phyloP scores from a whole-genome alignment of 64 coral and sea anemone species.

The Montipora cactus region DNA sequence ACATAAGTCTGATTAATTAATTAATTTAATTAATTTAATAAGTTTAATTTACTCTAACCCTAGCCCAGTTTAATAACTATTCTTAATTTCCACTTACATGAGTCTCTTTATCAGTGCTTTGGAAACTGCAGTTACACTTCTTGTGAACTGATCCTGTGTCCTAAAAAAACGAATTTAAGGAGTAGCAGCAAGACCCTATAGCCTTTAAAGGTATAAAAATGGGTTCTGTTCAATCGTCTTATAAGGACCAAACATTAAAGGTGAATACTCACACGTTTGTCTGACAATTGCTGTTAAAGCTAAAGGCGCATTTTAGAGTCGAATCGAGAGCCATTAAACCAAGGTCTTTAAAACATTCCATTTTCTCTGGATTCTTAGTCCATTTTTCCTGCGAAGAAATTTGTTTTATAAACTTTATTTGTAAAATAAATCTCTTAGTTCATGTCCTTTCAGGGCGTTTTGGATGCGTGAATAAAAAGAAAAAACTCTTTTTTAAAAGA shows the following conservation, averaged over 20 bases:
- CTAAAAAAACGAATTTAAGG: not conserved
- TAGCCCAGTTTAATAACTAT: no score
- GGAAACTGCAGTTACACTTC: conserved; percentile 28
- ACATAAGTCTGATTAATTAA: no score
- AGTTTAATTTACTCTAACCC: no score
- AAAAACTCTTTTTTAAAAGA: no score
- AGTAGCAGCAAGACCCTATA: no score
- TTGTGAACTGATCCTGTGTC: conserved; percentile 16
- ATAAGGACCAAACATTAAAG: not conserved
- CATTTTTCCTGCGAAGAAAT: conserved; percentile 69
- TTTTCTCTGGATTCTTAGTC: conserved; percentile 48
- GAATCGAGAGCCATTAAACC: conserved; percentile 86
- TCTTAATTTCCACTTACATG: not conserved
- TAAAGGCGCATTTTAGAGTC: conserved; percentile 82
- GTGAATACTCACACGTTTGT: conserved; percentile 54
- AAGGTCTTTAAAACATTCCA: conserved; percentile 80
- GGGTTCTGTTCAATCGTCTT: no score
- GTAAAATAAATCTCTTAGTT: no score
- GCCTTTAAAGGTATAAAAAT: no score
- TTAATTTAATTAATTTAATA: not conserved
- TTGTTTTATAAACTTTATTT: no score
- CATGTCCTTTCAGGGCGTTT: no score
- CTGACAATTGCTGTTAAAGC: conserved; percentile 80
- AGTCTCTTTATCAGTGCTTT: conserved; percentile 44
- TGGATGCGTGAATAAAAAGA: no score